Base-by-base conservation (phyloP, 37 sponge, comb jelly and placozoan species). In the Halisarca cf. caerulea region DNA sequence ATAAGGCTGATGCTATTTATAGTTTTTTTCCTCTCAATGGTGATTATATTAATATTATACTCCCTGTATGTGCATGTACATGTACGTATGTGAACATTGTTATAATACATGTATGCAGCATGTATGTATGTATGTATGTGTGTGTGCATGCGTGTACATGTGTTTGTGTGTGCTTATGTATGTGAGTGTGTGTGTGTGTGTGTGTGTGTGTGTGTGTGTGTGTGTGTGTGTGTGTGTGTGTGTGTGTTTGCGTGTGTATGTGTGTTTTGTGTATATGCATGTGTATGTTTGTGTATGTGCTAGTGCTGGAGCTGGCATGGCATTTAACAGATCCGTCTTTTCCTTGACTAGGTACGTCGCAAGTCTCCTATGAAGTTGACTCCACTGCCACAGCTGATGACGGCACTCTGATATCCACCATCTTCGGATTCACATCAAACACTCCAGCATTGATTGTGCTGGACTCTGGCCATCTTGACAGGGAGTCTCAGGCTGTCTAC, bases 371-470 rank as follows among this genome's bases (percentile, higher is more conserved):
- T 44, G 36, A 7, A 21, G 45, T 74, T 15, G 77, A 74, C 45
- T 44, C 43, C 1, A 7, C 2, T 37, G 45, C 77, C 1, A 9
- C 6, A 1, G 41, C 44, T 14, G 77, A 74, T 14, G 77, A 74
- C 25, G 45, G 45, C 0, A 40, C 42, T 2, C 42, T n/a, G 45
- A 15, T 43, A 18, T 33, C 42, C 18, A 41, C 44, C 25, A 43
- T 74, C 44, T 74, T 74, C 25, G 40, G 42, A 5, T 74, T 74
- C 77, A 74, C 77, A 11, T 41, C 77, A 5, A 74, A 74, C 77
- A 42, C 77, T 74, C 77, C 77, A n/a, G 41, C 7, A n/a, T 23
- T 74, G 45, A 44, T 74, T 41, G 77, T 74, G 2, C 3, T n/a
- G n/a, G 45, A 74, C 25, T 1, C 17, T 15, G 24, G 24, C 2